These are phyloP conservation scores for Stenurella melanura DNA, from an alignment of 2,888 invertebrate genomes.

Conservation along the genomic window DNA sequence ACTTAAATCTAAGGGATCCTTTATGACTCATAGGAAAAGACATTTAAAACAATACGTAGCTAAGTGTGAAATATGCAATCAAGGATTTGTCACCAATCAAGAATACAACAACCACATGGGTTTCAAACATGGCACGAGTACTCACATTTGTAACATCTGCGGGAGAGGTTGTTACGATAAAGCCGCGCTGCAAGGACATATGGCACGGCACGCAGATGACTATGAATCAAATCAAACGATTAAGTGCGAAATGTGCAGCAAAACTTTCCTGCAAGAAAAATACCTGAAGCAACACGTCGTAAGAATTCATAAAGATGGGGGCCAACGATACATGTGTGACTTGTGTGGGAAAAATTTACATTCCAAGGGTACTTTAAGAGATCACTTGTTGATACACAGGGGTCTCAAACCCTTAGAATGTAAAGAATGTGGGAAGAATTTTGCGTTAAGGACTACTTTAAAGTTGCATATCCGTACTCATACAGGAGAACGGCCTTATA, in stretches of 20 bases:
- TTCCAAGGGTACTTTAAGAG: constrained; percentile 65
- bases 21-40: constrained; percentile 74
- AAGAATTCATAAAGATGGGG: constrained; percentile 57
- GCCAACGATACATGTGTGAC: constrained; percentile 70
- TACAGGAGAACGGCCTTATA: constrained; percentile 70
- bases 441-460: constrained; percentile 75
- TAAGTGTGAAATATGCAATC: constrained; percentile 69
- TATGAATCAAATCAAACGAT: constrained; percentile 51
- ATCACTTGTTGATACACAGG: constrained; percentile 64
- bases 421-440: constrained; percentile 76
- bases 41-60: constrained; percentile 75
- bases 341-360: constrained; percentile 75
- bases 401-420: constrained; percentile 74
- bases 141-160: constrained; percentile 54
- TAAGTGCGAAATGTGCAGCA: constrained; percentile 55
- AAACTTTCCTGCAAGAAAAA: constrained; percentile 55
- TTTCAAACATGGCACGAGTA: constrained; percentile 59
- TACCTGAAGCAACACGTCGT: constrained; percentile 55
- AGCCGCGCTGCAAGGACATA: constrained; percentile 53
- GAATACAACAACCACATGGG: constrained; percentile 64
- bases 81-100: constrained; percentile 63
- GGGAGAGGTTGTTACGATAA: constrained; percentile 59
- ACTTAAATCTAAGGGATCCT: constrained; percentile 66
- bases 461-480: constrained; percentile 66
- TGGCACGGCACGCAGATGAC: constrained; percentile 53